Base-by-base conservation (phyloP, 1,140 invertebrate genomes). In the Paralvinella palmiformis region DNA sequence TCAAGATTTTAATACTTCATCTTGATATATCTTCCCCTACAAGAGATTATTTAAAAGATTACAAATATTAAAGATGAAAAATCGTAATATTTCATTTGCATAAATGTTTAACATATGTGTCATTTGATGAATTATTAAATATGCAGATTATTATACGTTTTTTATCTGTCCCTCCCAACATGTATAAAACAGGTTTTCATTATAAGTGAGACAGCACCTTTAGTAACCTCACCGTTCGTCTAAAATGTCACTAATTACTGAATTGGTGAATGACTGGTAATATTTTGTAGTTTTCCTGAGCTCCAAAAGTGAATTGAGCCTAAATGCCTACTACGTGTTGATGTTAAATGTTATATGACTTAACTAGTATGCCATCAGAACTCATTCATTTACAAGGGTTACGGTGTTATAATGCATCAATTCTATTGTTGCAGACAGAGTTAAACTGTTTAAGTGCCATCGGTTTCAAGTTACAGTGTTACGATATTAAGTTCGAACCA, bases 391-490 rank as follows among this genome's bases (percentile, higher is more conserved):
- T 5, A 4, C 45, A 48, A 48, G 5, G 45, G 20, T 48, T 7
- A 4, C 45, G 17, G 5, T 5, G 17, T 48, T 22, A 15, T 48
- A 24, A 22, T 6, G 3, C 7, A 20, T 60, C 35, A 22, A 29
- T 29, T 10, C 57, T 41, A 27, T 37, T 7, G 5, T 69, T 66
- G 17, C 61, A 83, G 53, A 84, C 87, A 44, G 94, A 97, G 79
- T 73, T 95, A 45, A 83, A 86, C 52, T 86, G 90, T 1, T 79
- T 98, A 22, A 89, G 89, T 1, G 85, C 88, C 0, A 86, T 90
- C 73, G 89, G 1, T 87, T 88, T 77, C 68, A 92, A 13, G 75
- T 82, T 50, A 77, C 84, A 27, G 55, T 65, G 52, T 61, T 73
- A 86, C 66, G 85, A 86, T 62, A 67, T 71, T 5, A 69, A 67